Evolutionary conservation across 2,888 invertebrate genomes (phyloP).

Genomic region (Hemicrepidius hirtus): DNA sequence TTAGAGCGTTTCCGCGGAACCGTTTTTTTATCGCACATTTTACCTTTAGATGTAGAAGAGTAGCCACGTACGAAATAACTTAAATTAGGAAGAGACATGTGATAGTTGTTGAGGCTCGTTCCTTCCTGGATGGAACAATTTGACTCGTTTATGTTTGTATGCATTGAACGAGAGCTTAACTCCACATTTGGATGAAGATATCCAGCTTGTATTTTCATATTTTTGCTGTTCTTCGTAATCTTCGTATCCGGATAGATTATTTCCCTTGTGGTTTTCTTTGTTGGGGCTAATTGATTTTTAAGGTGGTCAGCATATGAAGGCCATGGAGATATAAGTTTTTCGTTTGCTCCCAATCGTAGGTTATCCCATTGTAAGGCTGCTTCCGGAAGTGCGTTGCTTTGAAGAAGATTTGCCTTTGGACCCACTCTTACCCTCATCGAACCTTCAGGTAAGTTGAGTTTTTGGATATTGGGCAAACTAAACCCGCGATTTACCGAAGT

Average conservation of each 20-base stretch:
- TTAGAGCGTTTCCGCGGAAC: not conserved
- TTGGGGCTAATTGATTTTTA: slow-evolving; percentile 9
- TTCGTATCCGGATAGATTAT: not conserved
- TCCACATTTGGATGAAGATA: not conserved
- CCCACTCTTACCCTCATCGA: slow-evolving; percentile 44
- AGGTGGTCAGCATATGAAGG: slow-evolving; percentile 50
- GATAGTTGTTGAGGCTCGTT: no score
- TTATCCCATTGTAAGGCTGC: not conserved
- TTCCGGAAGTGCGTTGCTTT: slow-evolving; percentile 32
- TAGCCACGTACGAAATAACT: not conserved
- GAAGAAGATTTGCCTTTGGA: slow-evolving; percentile 47
- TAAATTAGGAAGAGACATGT: not conserved
- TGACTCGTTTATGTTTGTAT: not conserved
- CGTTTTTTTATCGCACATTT: not conserved
- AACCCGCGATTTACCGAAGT: not conserved
- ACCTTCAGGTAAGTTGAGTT: not conserved
- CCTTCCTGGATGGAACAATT: not conserved
- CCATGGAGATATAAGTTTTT: slow-evolving; percentile 48
- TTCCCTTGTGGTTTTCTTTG: not conserved
- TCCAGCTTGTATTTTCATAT: not conserved
- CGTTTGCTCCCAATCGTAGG: slow-evolving; percentile 31
- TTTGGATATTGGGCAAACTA: not conserved
- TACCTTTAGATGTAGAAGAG: slow-evolving; percentile 1
- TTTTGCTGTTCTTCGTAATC: not conserved
- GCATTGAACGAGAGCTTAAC: not conserved